These are phyloP conservation scores for Stenopsyche tienmushanensis DNA, from an alignment of 1,140 invertebrate species.

Conservation along the genomic window DNA sequence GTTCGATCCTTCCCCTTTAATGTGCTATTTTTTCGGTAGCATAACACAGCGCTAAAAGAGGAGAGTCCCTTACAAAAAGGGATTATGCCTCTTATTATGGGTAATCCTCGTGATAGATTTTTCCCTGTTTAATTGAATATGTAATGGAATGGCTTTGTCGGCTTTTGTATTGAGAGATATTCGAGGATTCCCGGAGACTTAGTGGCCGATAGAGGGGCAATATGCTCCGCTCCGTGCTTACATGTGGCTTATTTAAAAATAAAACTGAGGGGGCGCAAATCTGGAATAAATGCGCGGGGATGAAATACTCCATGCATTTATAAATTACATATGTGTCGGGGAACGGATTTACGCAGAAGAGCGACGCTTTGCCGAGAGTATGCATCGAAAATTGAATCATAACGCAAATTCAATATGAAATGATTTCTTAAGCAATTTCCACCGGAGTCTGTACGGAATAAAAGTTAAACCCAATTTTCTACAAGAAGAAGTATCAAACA, in stretches of 20 bases:
- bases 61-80: conserved; percentile 22
- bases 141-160: conserved; percentile 49
- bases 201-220: conserved; percentile 38
- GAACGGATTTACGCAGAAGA: neutral
- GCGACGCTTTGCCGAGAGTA: too few relatives aligned
- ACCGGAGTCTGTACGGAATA: conserved; percentile 19
- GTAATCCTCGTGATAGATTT: conserved; percentile 53
- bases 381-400: conserved; percentile 22
- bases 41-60: too few relatives aligned
- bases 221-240: conserved; percentile 37
- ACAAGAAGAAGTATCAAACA: conserved; percentile 42
- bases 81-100: conserved; percentile 40
- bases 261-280: conserved; percentile 24
- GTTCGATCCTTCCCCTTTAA: too few relatives aligned
- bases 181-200: conserved; percentile 46
- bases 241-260: conserved; percentile 41
- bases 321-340: neutral
- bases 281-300: conserved; percentile 11
- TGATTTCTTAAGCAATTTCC: conserved; percentile 38
- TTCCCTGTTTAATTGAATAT: conserved; percentile 59
- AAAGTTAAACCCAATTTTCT: conserved; percentile 43
- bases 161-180: conserved; percentile 45
- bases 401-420: conserved; percentile 30
- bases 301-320: neutral
- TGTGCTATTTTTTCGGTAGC: too few relatives aligned